phyloP scores from a whole-genome alignment of 37 sponge, comb jelly and placozoan species.

The Crambe crambe region DNA sequence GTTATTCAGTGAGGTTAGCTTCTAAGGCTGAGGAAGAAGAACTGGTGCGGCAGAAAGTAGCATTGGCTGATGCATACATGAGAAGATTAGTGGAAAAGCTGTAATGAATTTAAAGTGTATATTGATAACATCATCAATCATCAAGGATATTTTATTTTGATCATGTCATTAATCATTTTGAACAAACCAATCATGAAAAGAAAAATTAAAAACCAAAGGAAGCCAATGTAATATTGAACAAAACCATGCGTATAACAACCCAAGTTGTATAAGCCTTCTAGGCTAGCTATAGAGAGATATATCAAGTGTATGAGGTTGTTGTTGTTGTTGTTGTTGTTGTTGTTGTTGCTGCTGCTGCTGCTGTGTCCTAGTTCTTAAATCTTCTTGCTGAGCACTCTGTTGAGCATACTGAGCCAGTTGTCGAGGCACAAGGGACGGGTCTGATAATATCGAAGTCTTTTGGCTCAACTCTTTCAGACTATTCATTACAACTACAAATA shows the following conservation, averaged over 20 bases:
- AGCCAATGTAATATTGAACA: too few species aligned
- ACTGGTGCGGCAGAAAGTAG: constrained; percentile 19
- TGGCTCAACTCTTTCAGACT: constrained; percentile 74
- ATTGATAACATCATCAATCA: not conserved
- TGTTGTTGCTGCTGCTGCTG: not conserved
- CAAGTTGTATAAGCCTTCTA: not conserved
- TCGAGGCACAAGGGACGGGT: constrained; percentile 76
- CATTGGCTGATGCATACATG: constrained; percentile 42
- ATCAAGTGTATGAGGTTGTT: not conserved
- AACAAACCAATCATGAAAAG: too few species aligned
- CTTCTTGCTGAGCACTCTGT: constrained; percentile 8
- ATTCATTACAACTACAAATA: constrained; percentile 68
- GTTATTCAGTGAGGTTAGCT: constrained; percentile 50
- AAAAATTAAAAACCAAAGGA: too few species aligned
- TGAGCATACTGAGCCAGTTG: constrained; percentile 62
- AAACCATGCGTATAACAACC: too few species aligned
- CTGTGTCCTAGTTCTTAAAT: not conserved
- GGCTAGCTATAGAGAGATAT: not conserved
- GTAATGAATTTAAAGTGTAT: not conserved
- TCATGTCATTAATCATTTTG: not conserved
- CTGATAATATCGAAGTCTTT: constrained; percentile 77
- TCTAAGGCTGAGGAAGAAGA: constrained; percentile 24
- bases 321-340: not conserved
- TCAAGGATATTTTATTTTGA: not conserved
- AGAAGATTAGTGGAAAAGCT: constrained; percentile 20